Evolutionary conservation across 2,113 vertebrate species (phyloP).

Genomic region (Syngnathus floridae): DNA sequence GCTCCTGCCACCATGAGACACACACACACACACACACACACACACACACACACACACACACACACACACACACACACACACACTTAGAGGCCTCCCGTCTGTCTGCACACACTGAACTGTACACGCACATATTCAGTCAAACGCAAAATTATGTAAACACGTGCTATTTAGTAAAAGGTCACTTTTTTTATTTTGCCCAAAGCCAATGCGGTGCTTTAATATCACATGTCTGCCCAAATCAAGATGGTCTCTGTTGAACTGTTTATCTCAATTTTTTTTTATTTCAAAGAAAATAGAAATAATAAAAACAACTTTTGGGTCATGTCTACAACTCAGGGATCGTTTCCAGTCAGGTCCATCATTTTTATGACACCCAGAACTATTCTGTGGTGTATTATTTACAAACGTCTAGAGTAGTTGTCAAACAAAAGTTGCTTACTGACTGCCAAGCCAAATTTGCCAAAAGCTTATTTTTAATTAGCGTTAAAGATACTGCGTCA

Average conservation of each 20-base stretch:
- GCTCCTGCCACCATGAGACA: slow-evolving; percentile 58
- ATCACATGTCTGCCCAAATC: slow-evolving; percentile 1
- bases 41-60: slow-evolving; percentile 12
- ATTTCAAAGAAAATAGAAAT: too few species aligned
- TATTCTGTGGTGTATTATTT: too few species aligned
- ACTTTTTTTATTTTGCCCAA: neutral
- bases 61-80: slow-evolving; percentile 17
- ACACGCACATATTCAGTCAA: neutral
- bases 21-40: slow-evolving; percentile 9
- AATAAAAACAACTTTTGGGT: too few species aligned
- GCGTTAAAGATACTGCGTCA: too few species aligned
- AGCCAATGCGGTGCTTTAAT: neutral
- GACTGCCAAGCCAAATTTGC: too few species aligned
- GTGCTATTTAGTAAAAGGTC: neutral
- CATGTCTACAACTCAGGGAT: too few species aligned
- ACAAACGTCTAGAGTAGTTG: too few species aligned
- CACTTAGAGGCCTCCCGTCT: slow-evolving; percentile 2
- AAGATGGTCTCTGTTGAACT: neutral
- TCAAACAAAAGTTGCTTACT: too few species aligned
- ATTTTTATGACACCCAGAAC: too few species aligned
- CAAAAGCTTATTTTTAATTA: too few species aligned
- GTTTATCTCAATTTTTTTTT: too few species aligned
- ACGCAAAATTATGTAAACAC: slow-evolving; percentile 1
- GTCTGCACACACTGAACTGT: slow-evolving; percentile 6
- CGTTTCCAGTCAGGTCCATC: too few species aligned